Evolutionary conservation across 2,797 vertebrate genomes (phyloP), one percentile per base, ranked within the genome.

Genomic region (Pelobates cultripes): DNA sequence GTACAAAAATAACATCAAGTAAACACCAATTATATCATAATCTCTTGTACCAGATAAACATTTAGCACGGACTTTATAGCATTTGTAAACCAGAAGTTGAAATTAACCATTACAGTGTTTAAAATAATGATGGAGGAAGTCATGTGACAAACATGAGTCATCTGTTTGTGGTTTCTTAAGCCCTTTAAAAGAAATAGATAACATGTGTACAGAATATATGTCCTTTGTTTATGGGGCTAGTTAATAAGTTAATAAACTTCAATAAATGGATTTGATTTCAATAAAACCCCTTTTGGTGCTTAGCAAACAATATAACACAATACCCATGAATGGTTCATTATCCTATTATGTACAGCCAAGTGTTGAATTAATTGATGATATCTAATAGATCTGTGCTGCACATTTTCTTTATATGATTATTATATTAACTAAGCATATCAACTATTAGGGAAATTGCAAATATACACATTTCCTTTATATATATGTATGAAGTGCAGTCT

Each of bases 11-110:
- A 47, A 81, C 73, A 47, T 41, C 53, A 7, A 75, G 67, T 45
- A 80, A 80, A 68, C 51, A 75, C 71, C 78, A 80, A 74, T 80
- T 73, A 69, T 44, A 69, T 43, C 75, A 60, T 75, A 81, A 81
- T 81, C 77, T 73, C 66, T 70, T 72, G n/a, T 64, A 64, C 17
- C n/a, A 64, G 61, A 40, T 15, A 64, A 17, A 40, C 7, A n/a
- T 6, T 14, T 7, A 28, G 10, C 9, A 2, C 61, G 40, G 7
- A 64, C 9, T 64, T 64, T 13, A 64, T 64, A 5, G 7, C n/a
- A 64, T 17, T 60, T 64, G 17, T 7, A 64, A 5, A 17, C 7
- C 14, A 64, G 61, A 40, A 41, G 53, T 40, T 12, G 66, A 51
- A 61, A 60, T 81, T 70, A 81, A 75, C 73, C 73, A 72, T 63